Base-by-base conservation (phyloP, 2,797 vertebrate genomes). In the Hydrolagus colliei region DNA sequence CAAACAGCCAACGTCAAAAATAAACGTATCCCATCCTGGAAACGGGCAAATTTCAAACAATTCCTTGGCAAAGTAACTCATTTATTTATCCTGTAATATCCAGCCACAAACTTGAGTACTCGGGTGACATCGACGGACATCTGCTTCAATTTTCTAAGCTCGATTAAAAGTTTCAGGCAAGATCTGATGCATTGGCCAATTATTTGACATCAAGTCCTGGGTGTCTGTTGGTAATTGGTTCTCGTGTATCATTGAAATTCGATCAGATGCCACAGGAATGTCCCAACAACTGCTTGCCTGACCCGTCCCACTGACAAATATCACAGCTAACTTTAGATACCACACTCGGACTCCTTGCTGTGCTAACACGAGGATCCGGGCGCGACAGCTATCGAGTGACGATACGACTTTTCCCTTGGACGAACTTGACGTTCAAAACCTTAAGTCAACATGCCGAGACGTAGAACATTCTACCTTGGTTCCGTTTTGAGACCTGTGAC, bases 161-260 rank as follows among this genome's bases (percentile, higher is more conserved):
- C 87, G 89, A 89, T 91, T 92, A 94, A 86, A 87, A 91, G 91
- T 87, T 90, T 88, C 80, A 89, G 89, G 90, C 89, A 88, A 90
- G 87, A 87, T 88, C 89, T 92, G 89, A 91, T 90, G 89, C 85
- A 89, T 91, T 91, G 90, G 89, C 91, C 91, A 90, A 90, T 92
- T 92, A 92, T 91, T 93, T 92, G 89, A 90, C 90, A 90, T 90
- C 89, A 88, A 88, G 88, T 91, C 91, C 87, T 89, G 88, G 89
- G 88, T 88, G 89, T 87, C 61, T 92, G 88, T 88, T 86, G 63
- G 88, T 91, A 93, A 93, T 90, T 92, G 91, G 92, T 91, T 92
- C 90, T 86, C 82, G 73, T 20, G 87, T 89, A 87, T 89, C 87
- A 41, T 73, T 86, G 88, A 72, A 88, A 88, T 86, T 11, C 1